Evolutionary conservation across 2,888 invertebrate genomes (phyloP).

Genomic region (Aspidiotus destructor): DNA sequence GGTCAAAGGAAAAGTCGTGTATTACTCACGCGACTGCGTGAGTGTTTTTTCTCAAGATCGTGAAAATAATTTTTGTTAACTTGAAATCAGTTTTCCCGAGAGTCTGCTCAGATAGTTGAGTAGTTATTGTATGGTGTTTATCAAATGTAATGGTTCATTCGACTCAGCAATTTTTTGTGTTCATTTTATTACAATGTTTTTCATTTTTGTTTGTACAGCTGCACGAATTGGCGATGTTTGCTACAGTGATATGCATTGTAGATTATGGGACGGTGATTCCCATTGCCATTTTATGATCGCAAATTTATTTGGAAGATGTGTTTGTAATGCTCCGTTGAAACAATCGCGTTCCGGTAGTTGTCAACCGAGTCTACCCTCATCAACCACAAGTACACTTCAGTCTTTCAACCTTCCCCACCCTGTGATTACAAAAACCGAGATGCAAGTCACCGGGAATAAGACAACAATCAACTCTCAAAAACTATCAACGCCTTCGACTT

Average conservation of each 20-base stretch:
- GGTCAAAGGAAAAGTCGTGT: too few relatives aligned
- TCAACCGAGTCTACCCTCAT: slow-evolving; percentile 20
- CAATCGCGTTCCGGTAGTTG: slow-evolving; percentile 27
- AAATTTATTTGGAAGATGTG: slow-evolving; percentile 78
- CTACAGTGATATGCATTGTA: slow-evolving; percentile 81
- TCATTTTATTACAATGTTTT: too few relatives aligned
- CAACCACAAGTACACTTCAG: slow-evolving; percentile 17
- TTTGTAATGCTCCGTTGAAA: slow-evolving; percentile 52
- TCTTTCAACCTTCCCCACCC: slow-evolving; percentile 18
- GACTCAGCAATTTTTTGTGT: too few relatives aligned
- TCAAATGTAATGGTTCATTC: too few relatives aligned
- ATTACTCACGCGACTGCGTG: too few relatives aligned
- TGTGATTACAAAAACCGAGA: slow-evolving; percentile 19
- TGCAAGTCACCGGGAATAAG: background rate
- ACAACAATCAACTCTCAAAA: background rate
- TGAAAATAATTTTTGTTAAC: too few relatives aligned
- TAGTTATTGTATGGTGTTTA: too few relatives aligned
- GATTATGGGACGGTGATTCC: slow-evolving; percentile 69
- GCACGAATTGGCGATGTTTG: slow-evolving; percentile 78
- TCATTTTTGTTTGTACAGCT: slow-evolving; percentile 47
- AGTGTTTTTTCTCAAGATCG: too few relatives aligned
- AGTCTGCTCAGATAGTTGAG: too few relatives aligned
- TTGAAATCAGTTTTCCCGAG: too few relatives aligned
- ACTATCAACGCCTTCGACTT: background rate
- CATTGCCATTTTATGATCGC: slow-evolving; percentile 84